Evolutionary conservation across 2,888 invertebrate species (phyloP), one percentile per base, ranked within the genome.

Genomic region (Serripes groenlandicus): DNA sequence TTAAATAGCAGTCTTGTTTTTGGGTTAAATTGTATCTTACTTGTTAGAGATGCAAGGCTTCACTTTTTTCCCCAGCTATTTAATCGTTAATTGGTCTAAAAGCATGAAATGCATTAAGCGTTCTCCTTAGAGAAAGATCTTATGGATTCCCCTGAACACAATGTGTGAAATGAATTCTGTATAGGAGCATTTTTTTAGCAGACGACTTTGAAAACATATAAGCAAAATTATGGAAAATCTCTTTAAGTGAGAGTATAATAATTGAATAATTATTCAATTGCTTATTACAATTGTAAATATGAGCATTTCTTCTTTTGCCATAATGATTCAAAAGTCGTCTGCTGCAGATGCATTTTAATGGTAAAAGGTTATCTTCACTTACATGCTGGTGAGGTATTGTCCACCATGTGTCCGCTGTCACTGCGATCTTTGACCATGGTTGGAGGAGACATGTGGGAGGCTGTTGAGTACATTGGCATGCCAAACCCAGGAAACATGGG

Each of bases 381-480:
- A 82, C 88, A 81, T 78, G 83, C 86, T 34, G 83, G 91, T 79
- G 91, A 91, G 49, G 83, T 87, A 70, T 91, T 91, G 15, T 92
- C 92, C 3, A 91, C 92, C 9, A 85, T 54, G 64, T 68, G 96
- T 96, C 70, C 96, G 28, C 78, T 83, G 15, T 86, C 86, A 70
- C n/a, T 78, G 18, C 86, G 58, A 42, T 86, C 86, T 70, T 84
- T 84, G 32, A 74, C 76, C 88, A 83, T 95, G 28, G 96, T 95
- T 72, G 96, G 95, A 58, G 96, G 52, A 82, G 88, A 64, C 89
- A 89, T 95, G 83, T 96, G 95, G 82, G 94, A 92, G 95, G 84
- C 94, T 94, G 58, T 64, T n/a, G 81, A 54, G 66, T 78, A 77
- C 78, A 81, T 77, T 23, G 81, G 76, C 34, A 81, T 70, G 11